Evolutionary conservation across 2,888 invertebrate genomes (phyloP), one percentile per base, ranked within the genome.

Genomic region (Mythimna lalbum): DNA sequence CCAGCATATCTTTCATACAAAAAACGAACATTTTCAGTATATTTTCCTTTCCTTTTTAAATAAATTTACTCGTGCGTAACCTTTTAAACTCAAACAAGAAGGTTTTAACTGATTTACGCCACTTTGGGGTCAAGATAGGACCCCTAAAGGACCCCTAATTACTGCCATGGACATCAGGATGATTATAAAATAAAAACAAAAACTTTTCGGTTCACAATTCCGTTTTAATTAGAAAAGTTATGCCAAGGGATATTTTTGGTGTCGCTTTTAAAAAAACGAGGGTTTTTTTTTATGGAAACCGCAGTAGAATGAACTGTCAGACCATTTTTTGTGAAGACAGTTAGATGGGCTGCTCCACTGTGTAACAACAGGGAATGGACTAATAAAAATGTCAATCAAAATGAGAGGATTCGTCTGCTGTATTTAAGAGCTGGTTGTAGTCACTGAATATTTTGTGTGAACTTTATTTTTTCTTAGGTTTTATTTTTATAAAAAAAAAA

Each of bases 211-310:
- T 69, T 56, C 76, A 73, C 72, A 75, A 76, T 68, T 74, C 61
- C 21, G 68, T 52, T 83, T 82, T 85, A 85, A 85, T 85, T 85
- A 85, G 70, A 78, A 85, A 85, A 85, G 82, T 82, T 85, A 12
- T 6, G 7, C 21, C 63, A 19, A 73, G 57, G 67, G 70, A 61
- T 61, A 65, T 81, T 82, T 43, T 68, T 47, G 59, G 70, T 69
- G 63, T 50, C 6, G 43, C 50, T 27, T 62, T 61, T 50, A 9
- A 43, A 57, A n/a, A 66, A 62, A 31, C 17, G 14, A 23, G 6
- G 19, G 19, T 4, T 56, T 76, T 27, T 76, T 27, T 78, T 78
- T 78, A 43, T 55, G 9, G 63, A 36, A 12, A 56, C 63, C 73
- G 14, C 61, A 39, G 3, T 9, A 19, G 53, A 53, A 74, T 63